Percentiles rank a stretch among this genome's conserved stretches.
These are phyloP conservation scores for Spisula subtruncata DNA, from an alignment of 2,888 invertebrate genomes.

Conservation along the genomic window DNA sequence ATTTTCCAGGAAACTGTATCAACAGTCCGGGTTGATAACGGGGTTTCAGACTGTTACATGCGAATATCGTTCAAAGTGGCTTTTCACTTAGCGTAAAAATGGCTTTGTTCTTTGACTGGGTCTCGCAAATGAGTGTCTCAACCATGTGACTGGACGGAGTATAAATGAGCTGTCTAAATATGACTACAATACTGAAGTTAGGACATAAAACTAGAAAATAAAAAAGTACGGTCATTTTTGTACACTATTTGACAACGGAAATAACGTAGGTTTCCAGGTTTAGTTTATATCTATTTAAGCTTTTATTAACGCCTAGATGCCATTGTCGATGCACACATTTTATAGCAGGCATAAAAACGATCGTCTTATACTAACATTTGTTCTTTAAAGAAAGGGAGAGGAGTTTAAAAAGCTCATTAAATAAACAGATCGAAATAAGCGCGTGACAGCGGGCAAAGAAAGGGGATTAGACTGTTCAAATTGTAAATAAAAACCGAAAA, in stretches of 20 bases:
- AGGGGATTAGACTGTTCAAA: constrained; percentile 56
- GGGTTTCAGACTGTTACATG: too few species aligned
- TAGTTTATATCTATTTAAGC: constrained; percentile 41
- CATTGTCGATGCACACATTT: background rate
- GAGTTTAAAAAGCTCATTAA: constrained; percentile 64
- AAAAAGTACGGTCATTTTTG: background rate
- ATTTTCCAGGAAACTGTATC: too few species aligned
- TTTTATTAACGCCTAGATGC: constrained; percentile 59
- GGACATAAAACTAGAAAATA: too few species aligned
- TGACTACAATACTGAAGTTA: too few species aligned
- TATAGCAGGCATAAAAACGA: constrained; percentile 26
- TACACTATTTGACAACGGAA: background rate
- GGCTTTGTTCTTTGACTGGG: too few species aligned
- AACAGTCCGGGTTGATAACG: too few species aligned
- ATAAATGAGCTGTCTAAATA: too few species aligned
- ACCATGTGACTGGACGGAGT: too few species aligned
- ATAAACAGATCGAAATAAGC: constrained; percentile 52
- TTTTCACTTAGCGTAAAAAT: too few species aligned
- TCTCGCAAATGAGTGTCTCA: too few species aligned
- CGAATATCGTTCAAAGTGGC: too few species aligned
- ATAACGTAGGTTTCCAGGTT: background rate
- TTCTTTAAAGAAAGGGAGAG: constrained; percentile 40
- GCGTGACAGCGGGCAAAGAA: constrained; percentile 54
- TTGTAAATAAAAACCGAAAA: constrained; percentile 62
- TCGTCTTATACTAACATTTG: constrained; percentile 55